Base-by-base conservation (phyloP, 1,140 invertebrate genomes). In the Rhagoletis pomonella region DNA sequence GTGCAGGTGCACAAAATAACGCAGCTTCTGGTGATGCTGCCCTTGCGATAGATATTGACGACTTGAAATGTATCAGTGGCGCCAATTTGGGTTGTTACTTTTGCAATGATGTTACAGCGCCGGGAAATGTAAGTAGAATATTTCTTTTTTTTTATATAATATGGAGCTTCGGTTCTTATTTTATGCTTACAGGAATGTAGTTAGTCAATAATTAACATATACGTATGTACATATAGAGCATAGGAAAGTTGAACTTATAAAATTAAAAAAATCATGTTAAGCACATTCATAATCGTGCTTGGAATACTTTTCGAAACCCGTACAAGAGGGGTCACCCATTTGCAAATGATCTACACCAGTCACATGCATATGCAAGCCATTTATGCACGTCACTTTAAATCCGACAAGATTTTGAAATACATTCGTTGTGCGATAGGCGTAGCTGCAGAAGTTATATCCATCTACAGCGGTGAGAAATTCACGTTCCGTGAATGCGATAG, bases 71-170 rank as follows among this genome's bases (percentile, higher is more conserved):
- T 87, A 94, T 95, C 6, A 77, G 91, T 9, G 97, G 97, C 0
- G 91, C 94, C 73, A 94, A 97, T 90, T 95, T 99, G 0, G 99
- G 99, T 0, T 99, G 99, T 93, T 99, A 99, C 93, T 99, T 99
- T 94, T 99, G 99, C 93, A 99, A 98, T 94, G 99, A 99, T 94
- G 97, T 99, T 65, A 99, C 99, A 1, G 98, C 98, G 65, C 99
- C 99, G 7, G 98, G 98, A 90, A 97, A 99, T 95, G 98, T 99
- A 94, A 95, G 96, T 94, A 88, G 2, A 44, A 29, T n/a, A n/a
- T n/a, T n/a, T n/a, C n/a, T n/a, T n/a, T n/a, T n/a, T n/a, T n/a
- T n/a, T n/a, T n/a, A n/a, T n/a, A n/a, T n/a, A n/a, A n/a, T n/a
- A n/a, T n/a, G n/a, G n/a, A n/a, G n/a, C n/a, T n/a, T n/a, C n/a